Evolutionary conservation across 2,113 vertebrate genomes (phyloP).

Genomic region (Pachycephala philippinensis): DNA sequence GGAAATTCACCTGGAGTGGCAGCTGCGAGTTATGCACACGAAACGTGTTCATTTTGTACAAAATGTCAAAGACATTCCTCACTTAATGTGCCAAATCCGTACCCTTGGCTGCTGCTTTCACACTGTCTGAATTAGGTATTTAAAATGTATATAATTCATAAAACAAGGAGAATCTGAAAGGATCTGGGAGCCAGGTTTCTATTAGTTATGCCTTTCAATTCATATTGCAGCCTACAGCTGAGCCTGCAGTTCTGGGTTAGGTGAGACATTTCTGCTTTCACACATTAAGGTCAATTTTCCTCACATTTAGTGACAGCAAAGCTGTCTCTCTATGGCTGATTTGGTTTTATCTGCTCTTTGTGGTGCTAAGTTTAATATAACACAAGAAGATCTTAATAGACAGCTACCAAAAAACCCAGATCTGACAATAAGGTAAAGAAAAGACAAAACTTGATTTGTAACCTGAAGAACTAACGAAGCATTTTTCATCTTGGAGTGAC

Average conservation of each 20-base stretch:
- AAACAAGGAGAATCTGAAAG: not conserved
- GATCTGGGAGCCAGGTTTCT: not conserved
- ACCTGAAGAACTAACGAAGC: not conserved
- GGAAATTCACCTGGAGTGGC: not conserved
- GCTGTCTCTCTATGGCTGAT: not conserved
- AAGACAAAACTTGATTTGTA: not conserved
- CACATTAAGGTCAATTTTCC: slow-evolving; percentile 16
- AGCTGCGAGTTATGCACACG: not conserved
- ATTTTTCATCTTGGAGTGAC: not conserved
- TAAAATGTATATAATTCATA: not conserved
- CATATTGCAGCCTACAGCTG: not conserved
- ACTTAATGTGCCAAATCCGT: not conserved
- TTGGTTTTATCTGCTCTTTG: not conserved
- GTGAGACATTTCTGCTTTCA: slow-evolving; percentile 16
- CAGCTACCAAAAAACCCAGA: not conserved
- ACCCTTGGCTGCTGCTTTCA: not conserved
- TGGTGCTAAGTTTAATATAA: not conserved
- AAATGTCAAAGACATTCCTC: not conserved
- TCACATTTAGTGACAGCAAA: not conserved
- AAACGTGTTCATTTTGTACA: not conserved
- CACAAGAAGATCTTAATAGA: not conserved
- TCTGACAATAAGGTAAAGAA: not conserved
- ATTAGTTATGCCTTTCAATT: not conserved
- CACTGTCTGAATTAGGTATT: not conserved
- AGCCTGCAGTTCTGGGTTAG: not conserved